These are phyloP conservation scores for Dipodomys ordii DNA, from an alignment of 2,113 vertebrate species.

Conservation along the genomic window DNA sequence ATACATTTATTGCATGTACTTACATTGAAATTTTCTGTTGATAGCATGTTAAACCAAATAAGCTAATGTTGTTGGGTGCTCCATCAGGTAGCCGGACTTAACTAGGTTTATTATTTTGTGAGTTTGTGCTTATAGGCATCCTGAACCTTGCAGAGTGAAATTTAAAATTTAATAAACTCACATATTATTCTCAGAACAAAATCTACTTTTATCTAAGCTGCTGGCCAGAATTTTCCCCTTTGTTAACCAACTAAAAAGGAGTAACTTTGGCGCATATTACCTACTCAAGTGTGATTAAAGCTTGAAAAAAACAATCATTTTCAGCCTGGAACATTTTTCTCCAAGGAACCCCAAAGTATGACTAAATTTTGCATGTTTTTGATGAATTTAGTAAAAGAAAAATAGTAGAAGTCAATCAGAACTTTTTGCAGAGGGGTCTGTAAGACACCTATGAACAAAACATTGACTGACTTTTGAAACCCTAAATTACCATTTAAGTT, in stretches of 20 bases:
- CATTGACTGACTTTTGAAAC: slow-evolving; percentile 23
- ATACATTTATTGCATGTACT: slow-evolving; percentile 42
- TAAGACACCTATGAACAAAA: slow-evolving; percentile 2
- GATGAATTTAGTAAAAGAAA: slow-evolving; percentile 46
- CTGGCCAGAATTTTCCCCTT: not conserved
- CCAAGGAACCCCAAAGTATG: not conserved
- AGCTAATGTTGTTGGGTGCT: slow-evolving; percentile 31
- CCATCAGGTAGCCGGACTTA: slow-evolving; percentile 16
- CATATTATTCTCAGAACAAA: slow-evolving; percentile 16
- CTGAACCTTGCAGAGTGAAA: slow-evolving; percentile 42
- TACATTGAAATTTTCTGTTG: slow-evolving; percentile 53
- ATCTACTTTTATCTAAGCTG: slow-evolving; percentile 50
- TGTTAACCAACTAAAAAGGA: slow-evolving; percentile 39
- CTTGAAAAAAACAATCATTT: slow-evolving; percentile 14
- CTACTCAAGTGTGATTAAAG: not conserved
- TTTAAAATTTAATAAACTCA: slow-evolving; percentile 48
- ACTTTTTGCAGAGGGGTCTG: slow-evolving; percentile 45
- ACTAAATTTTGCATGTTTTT: slow-evolving; percentile 57
- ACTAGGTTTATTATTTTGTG: slow-evolving; percentile 56
- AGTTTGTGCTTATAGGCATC: slow-evolving; percentile 14
- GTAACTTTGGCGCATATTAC: slow-evolving; percentile 17
- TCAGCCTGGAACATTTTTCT: not conserved
- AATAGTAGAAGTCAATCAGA: slow-evolving; percentile 53
- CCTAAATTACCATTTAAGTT: slow-evolving; percentile 19
- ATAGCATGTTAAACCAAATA: slow-evolving; percentile 65